These are phyloP conservation scores for Halcyon smyrnensis DNA, from an alignment of 2,797 vertebrate genomes.

Conservation along the genomic window DNA sequence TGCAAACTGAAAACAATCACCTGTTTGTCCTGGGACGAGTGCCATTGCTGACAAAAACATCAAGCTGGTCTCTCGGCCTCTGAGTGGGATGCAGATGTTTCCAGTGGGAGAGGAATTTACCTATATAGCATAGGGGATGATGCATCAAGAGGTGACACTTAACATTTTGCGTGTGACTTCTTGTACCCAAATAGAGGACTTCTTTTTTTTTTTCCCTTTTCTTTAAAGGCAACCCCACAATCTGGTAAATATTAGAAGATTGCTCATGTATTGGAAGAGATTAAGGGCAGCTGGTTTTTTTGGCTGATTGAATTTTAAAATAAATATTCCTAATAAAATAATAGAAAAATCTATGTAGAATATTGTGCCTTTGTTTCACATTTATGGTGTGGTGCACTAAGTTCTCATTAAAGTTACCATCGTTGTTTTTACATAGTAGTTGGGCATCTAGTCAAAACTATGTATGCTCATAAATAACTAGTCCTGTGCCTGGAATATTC, in stretches of 20 bases:
- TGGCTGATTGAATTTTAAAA: slow-evolving; percentile 4
- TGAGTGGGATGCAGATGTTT: neutral
- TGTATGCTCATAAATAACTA: neutral
- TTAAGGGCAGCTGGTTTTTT: slow-evolving; percentile 19
- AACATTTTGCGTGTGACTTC: neutral
- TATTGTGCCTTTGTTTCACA: neutral
- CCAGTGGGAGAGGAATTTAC: neutral
- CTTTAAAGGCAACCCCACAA: neutral
- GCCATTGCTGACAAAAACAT: neutral
- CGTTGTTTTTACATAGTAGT: neutral
- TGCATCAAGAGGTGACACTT: neutral
- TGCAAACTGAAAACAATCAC: slow-evolving; percentile 37
- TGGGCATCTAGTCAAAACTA: neutral
- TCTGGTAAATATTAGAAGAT: slow-evolving; percentile 31
- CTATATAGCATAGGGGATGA: neutral
- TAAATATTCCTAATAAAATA: slow-evolving; percentile 1
- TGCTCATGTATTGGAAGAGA: slow-evolving; percentile 31
- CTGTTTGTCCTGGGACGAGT: slow-evolving; percentile 22
- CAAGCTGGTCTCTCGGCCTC: neutral
- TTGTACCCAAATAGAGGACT: neutral
- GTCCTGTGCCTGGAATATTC: neutral
- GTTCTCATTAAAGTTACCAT: neutral
- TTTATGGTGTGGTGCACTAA: neutral
- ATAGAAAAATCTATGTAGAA: neutral
- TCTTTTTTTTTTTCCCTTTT: neutral